Evolutionary conservation across 1,140 invertebrate genomes (phyloP).

Genomic region (Drosophila nigromelanica): DNA sequence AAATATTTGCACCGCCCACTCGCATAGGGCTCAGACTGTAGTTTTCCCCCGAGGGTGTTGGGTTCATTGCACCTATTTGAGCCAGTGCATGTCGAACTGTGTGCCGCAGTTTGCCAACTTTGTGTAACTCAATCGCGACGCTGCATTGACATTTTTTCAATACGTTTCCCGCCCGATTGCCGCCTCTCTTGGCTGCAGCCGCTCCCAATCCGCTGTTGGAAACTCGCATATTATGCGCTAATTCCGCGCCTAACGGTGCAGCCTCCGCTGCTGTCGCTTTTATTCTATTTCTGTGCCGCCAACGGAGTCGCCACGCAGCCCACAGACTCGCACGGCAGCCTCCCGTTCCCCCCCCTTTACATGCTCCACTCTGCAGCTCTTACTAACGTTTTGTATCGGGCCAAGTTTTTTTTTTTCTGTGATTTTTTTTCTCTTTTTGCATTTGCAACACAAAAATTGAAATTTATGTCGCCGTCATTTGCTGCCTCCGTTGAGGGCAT

Average conservation of each 20-base stretch:
- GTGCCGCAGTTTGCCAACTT: slow-evolving; percentile 20
- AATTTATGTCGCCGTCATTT: slow-evolving; percentile 68
- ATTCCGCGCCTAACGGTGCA: slow-evolving; percentile 76
- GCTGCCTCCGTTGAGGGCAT: slow-evolving; percentile 55
- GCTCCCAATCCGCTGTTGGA: slow-evolving; percentile 44
- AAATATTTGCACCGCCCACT: slow-evolving; percentile 66
- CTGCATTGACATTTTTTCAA: slow-evolving; percentile 59
- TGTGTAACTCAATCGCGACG: slow-evolving; percentile 11
- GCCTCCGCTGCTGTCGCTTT: slow-evolving; percentile 64
- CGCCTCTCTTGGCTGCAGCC: neutral
- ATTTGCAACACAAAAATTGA: slow-evolving; percentile 75
- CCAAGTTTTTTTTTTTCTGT: slow-evolving; percentile 8
- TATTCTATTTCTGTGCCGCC: slow-evolving; percentile 78
- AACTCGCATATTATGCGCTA: slow-evolving; percentile 70
- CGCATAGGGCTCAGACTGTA: slow-evolving; percentile 9
- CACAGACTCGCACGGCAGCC: slow-evolving; percentile 43
- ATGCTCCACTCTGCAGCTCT: neutral
- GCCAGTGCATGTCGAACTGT: slow-evolving; percentile 58
- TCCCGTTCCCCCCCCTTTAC: neutral
- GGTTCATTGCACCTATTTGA: slow-evolving; percentile 65
- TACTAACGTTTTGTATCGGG: slow-evolving; percentile 21
- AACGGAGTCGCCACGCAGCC: slow-evolving; percentile 65
- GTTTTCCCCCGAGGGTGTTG: neutral
- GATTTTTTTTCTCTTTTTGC: slow-evolving; percentile 49
- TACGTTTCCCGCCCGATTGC: neutral